Percentiles rank a stretch among this genome's conserved stretches.
phyloP scores from a whole-genome alignment of 1,140 invertebrate species.

The Pemphigus obesinymphae region DNA sequence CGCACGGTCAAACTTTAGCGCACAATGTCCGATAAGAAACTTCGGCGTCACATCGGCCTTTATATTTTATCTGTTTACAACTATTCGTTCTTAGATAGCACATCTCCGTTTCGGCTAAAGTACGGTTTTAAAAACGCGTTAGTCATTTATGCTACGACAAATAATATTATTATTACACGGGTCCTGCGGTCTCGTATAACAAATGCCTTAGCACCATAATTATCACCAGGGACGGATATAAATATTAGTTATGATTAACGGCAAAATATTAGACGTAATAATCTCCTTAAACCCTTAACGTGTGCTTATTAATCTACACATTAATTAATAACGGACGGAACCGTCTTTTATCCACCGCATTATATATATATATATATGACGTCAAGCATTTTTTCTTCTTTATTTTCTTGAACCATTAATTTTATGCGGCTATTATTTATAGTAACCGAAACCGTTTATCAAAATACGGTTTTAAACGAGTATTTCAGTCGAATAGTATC shows the following conservation, averaged over 20 bases:
- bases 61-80: not conserved
- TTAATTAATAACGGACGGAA: not conserved
- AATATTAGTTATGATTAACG: slow-evolving; percentile 5
- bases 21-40: not conserved
- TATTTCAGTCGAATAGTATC: not conserved
- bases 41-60: not conserved
- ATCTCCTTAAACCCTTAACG: not conserved
- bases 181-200: not conserved
- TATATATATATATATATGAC: too few relatives aligned
- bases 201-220: not conserved
- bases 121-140: not conserved
- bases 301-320: not conserved
- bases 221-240: not conserved
- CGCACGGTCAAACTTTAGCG: not conserved
- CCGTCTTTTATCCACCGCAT: not conserved
- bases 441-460: not conserved
- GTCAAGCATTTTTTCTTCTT: not conserved
- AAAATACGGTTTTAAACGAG: not conserved
- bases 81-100: not conserved
- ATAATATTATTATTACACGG: not conserved
- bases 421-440: not conserved
- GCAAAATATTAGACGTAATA: not conserved
- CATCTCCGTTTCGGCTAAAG: not conserved
- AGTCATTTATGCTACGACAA: not conserved
- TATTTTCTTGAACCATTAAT: not conserved